Evolutionary conservation across 2,113 vertebrate species (phyloP), one percentile per base, ranked within the genome.

Genomic region (Proteles cristata): DNA sequence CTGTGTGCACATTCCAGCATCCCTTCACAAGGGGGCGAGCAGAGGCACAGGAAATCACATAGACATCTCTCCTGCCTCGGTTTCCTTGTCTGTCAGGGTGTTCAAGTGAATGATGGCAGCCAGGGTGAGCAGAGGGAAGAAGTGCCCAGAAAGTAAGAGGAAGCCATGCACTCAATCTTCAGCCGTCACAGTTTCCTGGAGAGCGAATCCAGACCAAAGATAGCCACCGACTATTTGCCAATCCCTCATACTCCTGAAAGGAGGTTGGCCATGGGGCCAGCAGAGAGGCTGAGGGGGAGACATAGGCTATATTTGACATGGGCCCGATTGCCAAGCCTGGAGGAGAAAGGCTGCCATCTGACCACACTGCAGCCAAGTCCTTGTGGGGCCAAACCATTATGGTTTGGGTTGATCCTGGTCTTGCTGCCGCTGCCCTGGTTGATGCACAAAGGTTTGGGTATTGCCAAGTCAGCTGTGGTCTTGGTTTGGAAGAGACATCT

Each of bases 391-490:
- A 97, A 86, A 82, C 84, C 92, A 50, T 21, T 35, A 73, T 85
- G 88, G 87, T 88, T 87, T 90, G 50, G 76, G 84, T 71, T 71
- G 55, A 66, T 83, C 53, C 25, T 0, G 1, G 81, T 35, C 76
- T 85, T 81, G 39, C 11, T 80, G 26, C 71, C 53, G 5, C 73
- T 77, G 2, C 69, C 65, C 31, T 43, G 58, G 65, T 7, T 11
- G 28, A 73, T 74, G 48, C 55, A 83, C 53, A 76, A 71, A 53
- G 35, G 35, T 28, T 7, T 89, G 58, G 91, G 48, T 0, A 0
- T 82, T 92, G 94, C 97, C 97, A 96, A 97, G 88, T 87, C 90
- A 96, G 58, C 74, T 92, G 92, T 63, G 80, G 93, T 96, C 92
- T 96, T 73, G 65, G 89, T 93, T 93, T 90, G 69, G 68, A 96